These are phyloP conservation scores for Drosophila hydei DNA, from an alignment of 1,140 invertebrate genomes.

Conservation along the genomic window DNA sequence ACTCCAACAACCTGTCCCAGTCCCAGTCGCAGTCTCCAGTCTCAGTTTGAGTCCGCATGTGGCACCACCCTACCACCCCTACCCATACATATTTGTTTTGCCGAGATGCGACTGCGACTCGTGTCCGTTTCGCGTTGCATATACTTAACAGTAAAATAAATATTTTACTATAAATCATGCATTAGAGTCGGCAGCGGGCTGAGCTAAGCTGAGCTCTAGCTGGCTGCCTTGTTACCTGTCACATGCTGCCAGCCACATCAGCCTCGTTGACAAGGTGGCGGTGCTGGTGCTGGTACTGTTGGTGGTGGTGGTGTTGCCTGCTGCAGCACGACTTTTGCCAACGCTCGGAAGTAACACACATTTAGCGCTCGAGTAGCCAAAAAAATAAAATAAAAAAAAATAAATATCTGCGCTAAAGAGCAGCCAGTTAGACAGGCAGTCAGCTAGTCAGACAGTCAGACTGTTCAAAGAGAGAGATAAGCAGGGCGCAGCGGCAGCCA, in stretches of 20 bases:
- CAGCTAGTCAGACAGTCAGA: constrained; percentile 31
- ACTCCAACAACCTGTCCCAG: constrained; percentile 62
- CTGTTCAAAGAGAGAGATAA: neutral
- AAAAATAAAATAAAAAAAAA: constrained; percentile 44
- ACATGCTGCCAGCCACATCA: constrained; percentile 62
- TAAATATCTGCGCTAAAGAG: constrained; percentile 39
- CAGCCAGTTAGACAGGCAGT: constrained; percentile 48
- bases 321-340: constrained; percentile 57
- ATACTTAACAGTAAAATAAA: constrained; percentile 82
- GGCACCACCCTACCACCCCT: constrained; percentile 51
- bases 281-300: neutral
- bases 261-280: constrained; percentile 7
- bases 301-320: neutral
- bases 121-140: constrained; percentile 50
- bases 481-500: constrained; percentile 15
- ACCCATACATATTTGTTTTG: neutral
- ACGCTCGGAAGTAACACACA: constrained; percentile 78
- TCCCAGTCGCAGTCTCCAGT: constrained; percentile 35
- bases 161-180: constrained; percentile 83
- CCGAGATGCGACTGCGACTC: constrained; percentile 21
- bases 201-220: constrained; percentile 43
- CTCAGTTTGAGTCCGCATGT: constrained; percentile 37
- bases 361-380: constrained; percentile 76
- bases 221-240: constrained; percentile 69
- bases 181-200: constrained; percentile 64